phyloP scores from a whole-genome alignment of 2,797 vertebrate genomes.

The Fistularia tabacaria region DNA sequence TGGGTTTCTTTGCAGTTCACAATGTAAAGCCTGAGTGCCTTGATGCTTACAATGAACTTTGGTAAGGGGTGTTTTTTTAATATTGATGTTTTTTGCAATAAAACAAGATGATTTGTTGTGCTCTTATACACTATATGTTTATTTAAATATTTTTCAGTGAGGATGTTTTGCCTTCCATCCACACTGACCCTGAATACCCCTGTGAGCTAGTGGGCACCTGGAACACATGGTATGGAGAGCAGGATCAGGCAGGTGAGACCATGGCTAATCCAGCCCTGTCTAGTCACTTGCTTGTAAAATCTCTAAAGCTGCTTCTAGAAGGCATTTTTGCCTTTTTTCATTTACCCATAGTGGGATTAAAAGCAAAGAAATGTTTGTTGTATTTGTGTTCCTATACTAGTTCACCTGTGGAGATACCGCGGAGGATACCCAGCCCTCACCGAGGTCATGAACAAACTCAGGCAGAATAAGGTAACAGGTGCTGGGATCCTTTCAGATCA shows the following conservation, averaged over 20 bases:
- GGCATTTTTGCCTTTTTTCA: no score
- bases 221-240: constrained; percentile 99
- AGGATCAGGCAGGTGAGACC: constrained; percentile 92
- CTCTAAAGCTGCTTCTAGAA: no score
- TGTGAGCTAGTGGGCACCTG: constrained; percentile 96
- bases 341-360: no score
- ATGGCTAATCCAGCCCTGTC: no score
- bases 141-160: constrained; percentile 73
- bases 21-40: constrained; percentile 98
- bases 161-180: constrained; percentile 87
- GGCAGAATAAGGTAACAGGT: constrained; percentile 85
- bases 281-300: no score
- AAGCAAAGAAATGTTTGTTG: constrained; percentile 20
- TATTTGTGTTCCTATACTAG: constrained; percentile 72
- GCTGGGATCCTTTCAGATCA: constrained; percentile 10
- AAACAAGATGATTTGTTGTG: not conserved
- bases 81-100: not conserved
- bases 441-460: constrained; percentile 98
- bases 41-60: constrained; percentile 93
- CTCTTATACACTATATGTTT: constrained; percentile 1
- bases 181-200: constrained; percentile 87
- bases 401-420: constrained; percentile 96
- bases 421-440: constrained; percentile 96
- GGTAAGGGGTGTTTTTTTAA: constrained; percentile 76
- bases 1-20: constrained; percentile 84